Percentiles rank a stretch among this genome's conserved stretches.
Evolutionary conservation across 2,888 invertebrate species (phyloP).

Genomic region (Idaea dimidiata): DNA sequence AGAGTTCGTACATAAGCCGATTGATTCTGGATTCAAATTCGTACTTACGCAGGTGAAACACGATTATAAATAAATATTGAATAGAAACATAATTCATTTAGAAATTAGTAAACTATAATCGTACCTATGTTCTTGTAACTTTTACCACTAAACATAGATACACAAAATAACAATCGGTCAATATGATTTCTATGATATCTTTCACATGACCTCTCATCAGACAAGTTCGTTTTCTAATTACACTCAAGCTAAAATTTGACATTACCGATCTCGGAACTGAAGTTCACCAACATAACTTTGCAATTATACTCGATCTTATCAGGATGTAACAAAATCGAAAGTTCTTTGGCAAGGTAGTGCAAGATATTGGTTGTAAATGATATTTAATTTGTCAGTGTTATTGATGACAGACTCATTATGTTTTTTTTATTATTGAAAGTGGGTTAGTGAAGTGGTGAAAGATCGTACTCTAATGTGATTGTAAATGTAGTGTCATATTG

Average conservation of each 20-base stretch:
- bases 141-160: constrained; percentile 25
- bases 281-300: constrained; percentile 34
- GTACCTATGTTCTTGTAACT: constrained; percentile 7
- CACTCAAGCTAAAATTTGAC: constrained; percentile 68
- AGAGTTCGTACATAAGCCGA: no score
- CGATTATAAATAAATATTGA: no score
- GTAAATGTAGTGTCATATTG: constrained; percentile 26
- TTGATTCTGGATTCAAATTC: no score
- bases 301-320: constrained; percentile 26
- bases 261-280: constrained; percentile 43
- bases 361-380: constrained; percentile 42
- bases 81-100: no score
- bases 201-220: constrained; percentile 71
- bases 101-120: no score
- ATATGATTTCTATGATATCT: constrained; percentile 64
- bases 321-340: constrained; percentile 26
- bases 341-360: constrained; percentile 11
- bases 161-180: constrained; percentile 29
- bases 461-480: constrained; percentile 20
- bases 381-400: constrained; percentile 79
- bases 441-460: constrained; percentile 18
- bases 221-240: constrained; percentile 69
- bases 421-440: constrained; percentile 53
- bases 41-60: no score
- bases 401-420: constrained; percentile 70